These are phyloP conservation scores for Eucera pruinosa DNA, from an alignment of 2,888 invertebrate genomes.

Conservation along the genomic window DNA sequence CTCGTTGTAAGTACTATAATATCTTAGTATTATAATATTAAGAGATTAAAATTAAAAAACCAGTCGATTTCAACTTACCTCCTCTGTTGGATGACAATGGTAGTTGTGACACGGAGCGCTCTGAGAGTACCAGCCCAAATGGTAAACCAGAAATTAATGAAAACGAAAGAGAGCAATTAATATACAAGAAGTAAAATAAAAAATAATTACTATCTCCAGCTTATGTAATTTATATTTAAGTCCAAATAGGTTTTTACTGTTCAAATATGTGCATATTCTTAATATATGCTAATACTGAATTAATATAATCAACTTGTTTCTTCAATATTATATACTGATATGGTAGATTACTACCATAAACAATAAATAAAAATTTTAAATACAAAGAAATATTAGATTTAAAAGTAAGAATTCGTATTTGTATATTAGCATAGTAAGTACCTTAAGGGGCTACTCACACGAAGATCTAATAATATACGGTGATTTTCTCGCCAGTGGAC, in stretches of 20 bases:
- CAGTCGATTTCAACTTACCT: slow-evolving; percentile 75
- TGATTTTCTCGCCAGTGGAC: too few relatives aligned
- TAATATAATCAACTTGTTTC: not conserved
- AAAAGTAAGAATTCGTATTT: slow-evolving; percentile 1
- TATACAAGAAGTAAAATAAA: slow-evolving; percentile 77
- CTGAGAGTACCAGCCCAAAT: slow-evolving; percentile 80
- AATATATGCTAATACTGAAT: slow-evolving; percentile 2
- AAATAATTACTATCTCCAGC: slow-evolving; percentile 59
- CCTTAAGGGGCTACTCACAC: not conserved
- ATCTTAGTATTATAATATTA: too few relatives aligned
- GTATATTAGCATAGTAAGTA: not conserved
- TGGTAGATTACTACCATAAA: not conserved
- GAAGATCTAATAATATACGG: not conserved
- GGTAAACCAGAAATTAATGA: slow-evolving; percentile 84
- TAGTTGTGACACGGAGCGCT: slow-evolving; percentile 69
- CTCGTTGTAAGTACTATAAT: too few relatives aligned
- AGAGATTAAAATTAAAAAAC: not conserved
- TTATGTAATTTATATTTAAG: slow-evolving; percentile 42
- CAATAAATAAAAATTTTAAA: slow-evolving; percentile 3
- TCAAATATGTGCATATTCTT: slow-evolving; percentile 18
- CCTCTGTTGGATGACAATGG: slow-evolving; percentile 66
- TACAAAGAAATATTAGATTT: not conserved
- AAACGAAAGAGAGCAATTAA: slow-evolving; percentile 83
- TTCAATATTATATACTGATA: not conserved
- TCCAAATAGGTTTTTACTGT: slow-evolving; percentile 21